Evolutionary conservation across 2,888 invertebrate species (phyloP).

Genomic region (Sinohyriopsis cumingii): DNA sequence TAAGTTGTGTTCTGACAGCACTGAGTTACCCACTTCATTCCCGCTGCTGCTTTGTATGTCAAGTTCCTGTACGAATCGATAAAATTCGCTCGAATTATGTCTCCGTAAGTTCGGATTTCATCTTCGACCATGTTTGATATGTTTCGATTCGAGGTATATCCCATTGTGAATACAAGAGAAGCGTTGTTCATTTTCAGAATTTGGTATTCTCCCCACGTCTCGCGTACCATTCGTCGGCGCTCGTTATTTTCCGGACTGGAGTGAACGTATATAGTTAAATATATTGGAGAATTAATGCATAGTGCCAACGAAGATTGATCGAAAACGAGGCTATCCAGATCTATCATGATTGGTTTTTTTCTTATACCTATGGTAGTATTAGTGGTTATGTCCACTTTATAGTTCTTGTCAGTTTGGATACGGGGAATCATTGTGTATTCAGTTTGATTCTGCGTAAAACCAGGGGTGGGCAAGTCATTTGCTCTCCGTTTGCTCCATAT

Average conservation of each 20-base stretch:
- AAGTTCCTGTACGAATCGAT: slow-evolving; percentile 72
- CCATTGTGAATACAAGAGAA: slow-evolving; percentile 68
- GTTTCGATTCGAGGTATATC: slow-evolving; percentile 39
- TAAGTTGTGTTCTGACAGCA: slow-evolving; percentile 66
- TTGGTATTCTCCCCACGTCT: slow-evolving; percentile 64
- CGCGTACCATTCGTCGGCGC: slow-evolving; percentile 57
- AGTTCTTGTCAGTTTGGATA: too few species aligned
- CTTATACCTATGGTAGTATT: too few species aligned
- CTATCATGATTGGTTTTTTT: too few species aligned
- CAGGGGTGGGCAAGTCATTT: too few species aligned
- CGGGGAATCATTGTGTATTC: too few species aligned
- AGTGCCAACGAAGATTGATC: too few species aligned
- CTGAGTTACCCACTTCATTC: slow-evolving; percentile 70
- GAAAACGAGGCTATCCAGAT: too few species aligned
- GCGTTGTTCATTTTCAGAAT: slow-evolving; percentile 46
- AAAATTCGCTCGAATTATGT: slow-evolving; percentile 70
- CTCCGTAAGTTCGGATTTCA: slow-evolving; percentile 61
- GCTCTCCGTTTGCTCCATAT: too few species aligned
- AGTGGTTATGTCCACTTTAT: too few species aligned
- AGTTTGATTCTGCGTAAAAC: too few species aligned
- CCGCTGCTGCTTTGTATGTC: slow-evolving; percentile 72
- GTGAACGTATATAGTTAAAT: slow-evolving; percentile 65
- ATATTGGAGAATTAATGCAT: slow-evolving; percentile 3
- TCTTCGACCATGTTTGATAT: slow-evolving; percentile 53
- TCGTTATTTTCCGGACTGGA: slow-evolving; percentile 64